Evolutionary conservation across 2,797 vertebrate species (phyloP), one percentile per base, ranked within the genome.

Genomic region (Danio kyathit): DNA sequence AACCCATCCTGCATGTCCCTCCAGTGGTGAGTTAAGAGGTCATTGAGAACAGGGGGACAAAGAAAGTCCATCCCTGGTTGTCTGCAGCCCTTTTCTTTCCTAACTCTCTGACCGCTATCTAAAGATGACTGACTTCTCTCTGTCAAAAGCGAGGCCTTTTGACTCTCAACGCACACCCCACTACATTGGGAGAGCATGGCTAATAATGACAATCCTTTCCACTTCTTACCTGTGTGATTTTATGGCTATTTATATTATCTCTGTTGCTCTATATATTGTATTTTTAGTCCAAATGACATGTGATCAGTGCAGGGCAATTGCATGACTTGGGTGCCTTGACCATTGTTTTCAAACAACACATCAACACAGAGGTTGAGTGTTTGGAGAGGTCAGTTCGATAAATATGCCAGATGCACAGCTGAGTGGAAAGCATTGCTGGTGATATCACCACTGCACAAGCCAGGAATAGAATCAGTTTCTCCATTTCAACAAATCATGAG

Each of bases 1-100:
- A 85, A 88, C 14, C 86, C 84, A 46, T 88, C 82, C 74, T 87
- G 86, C 77, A 87, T 9, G 64, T 88, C 83, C 49, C 78, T 86
- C 88, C 87, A 87, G 86, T 88, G 83, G 40, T 74, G 85, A 54
- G 5, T 13, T 57, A 89, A 84, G 44, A 88, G 72, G 17, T 80
- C 72, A 12, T 81, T 74, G 21, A 89, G 74, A 12, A 86, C 79
- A 17, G 87, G 83, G 0, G 88, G 88, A 84, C 87, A 89, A 10
- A 67, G 7, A n/a, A 89, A 89, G 66, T 84, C 82, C 60, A 83
- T 49, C 57, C 82, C 85, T 14, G 87, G 87, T 74, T 83, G 65
- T 17, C 76, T 83, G 16, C 73, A 29, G 14, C 69, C 49, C 21
- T 60, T 71, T n/a, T 67, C 66, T 59, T 19, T 72, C 14, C 29